phyloP scores from a whole-genome alignment of 2,113 vertebrate genomes.

The Ranitomeya variabilis region DNA sequence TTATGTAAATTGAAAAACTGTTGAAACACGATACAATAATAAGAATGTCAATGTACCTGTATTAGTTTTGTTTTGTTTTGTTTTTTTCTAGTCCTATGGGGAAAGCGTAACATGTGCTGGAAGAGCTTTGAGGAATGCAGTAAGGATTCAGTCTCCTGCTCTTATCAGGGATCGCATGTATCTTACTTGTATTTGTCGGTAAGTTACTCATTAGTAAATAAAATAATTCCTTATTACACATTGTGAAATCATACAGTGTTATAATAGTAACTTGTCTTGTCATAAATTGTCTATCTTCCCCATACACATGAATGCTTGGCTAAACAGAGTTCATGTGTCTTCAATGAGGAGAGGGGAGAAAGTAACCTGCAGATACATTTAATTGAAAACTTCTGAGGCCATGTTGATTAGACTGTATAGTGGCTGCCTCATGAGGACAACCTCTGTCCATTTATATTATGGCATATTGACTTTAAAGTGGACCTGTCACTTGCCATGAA shows the following conservation, averaged over 20 bases:
- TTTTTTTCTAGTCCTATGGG: constrained; percentile 83
- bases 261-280: no score
- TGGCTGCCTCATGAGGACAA: no score
- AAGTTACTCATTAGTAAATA: constrained; percentile 53
- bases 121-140: constrained; percentile 88
- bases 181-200: constrained; percentile 88
- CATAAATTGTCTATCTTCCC: no score
- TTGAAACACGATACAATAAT: neutral
- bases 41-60: neutral
- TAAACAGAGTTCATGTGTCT: no score
- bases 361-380: no score
- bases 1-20: neutral
- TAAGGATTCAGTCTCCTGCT: constrained; percentile 89
- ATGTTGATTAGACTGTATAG: no score
- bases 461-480: no score
- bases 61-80: constrained; percentile 32
- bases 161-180: constrained; percentile 95
- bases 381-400: no score
- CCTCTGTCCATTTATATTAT: no score
- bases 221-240: neutral
- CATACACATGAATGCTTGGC: no score
- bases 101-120: constrained; percentile 93
- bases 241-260: neutral
- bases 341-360: no score
- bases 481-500: no score